phyloP scores from a whole-genome alignment of 2,888 invertebrate species.

The Cryptocephalus moraei region DNA sequence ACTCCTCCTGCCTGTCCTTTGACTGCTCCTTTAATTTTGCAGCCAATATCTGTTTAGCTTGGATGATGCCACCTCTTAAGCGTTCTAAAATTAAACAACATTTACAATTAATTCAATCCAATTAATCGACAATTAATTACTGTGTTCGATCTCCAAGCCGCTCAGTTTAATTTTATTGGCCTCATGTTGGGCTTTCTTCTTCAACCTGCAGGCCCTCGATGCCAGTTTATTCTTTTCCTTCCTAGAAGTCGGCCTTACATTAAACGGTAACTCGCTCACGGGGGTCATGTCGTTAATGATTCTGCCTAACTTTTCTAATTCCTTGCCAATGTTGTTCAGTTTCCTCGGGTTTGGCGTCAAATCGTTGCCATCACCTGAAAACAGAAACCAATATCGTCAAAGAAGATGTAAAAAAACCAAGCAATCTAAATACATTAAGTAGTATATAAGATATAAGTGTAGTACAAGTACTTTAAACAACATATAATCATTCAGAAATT shows the following conservation, averaged over 20 bases:
- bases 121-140: constrained; percentile 47
- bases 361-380: constrained; percentile 87
- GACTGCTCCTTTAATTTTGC: constrained; percentile 53
- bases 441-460: no score
- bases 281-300: constrained; percentile 95
- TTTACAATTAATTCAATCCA: background rate
- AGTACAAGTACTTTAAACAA: no score
- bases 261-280: constrained; percentile 84
- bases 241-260: constrained; percentile 80
- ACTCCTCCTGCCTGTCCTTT: constrained; percentile 49
- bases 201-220: constrained; percentile 90
- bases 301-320: constrained; percentile 80
- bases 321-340: constrained; percentile 80
- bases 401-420: no score
- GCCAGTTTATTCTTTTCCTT: constrained; percentile 98
- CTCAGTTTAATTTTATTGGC: constrained; percentile 94
- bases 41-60: constrained; percentile 64
- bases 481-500: no score
- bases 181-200: constrained; percentile 98
- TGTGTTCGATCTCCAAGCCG: constrained; percentile 89
- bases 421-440: no score
- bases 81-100: constrained; percentile 51
- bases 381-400: background rate
- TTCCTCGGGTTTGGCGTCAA: constrained; percentile 91
- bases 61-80: constrained; percentile 64